phyloP scores from a whole-genome alignment of 2,113 vertebrate species.

The Aptenodytes forsteri region DNA sequence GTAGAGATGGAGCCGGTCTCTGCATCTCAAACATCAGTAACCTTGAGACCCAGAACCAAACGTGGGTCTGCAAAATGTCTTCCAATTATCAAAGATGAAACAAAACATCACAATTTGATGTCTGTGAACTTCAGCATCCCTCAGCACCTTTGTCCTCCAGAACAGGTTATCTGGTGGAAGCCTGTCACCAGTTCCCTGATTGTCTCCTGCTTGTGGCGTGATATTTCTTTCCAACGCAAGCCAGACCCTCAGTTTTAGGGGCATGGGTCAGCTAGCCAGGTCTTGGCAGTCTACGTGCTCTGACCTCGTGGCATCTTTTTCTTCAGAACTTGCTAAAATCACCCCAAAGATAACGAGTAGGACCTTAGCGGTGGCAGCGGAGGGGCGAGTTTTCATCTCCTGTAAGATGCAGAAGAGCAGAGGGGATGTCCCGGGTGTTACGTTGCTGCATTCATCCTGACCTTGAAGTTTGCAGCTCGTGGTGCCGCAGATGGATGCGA shows the following conservation, averaged over 20 bases:
- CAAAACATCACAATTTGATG: not conserved
- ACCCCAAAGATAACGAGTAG: not conserved
- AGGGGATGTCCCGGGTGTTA: not conserved
- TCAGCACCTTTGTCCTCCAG: not conserved
- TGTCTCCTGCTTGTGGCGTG: not conserved
- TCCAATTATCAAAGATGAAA: not conserved
- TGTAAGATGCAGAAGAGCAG: not conserved
- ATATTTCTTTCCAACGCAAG: accelerated
- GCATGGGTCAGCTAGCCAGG: not conserved
- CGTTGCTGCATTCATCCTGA: not conserved
- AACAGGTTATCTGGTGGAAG: not conserved
- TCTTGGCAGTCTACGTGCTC: not conserved
- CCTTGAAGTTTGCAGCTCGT: not conserved
- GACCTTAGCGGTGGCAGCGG: not conserved
- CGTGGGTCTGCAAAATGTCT: not conserved
- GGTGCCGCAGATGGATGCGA: not conserved
- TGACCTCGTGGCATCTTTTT: not conserved
- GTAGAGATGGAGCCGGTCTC: not conserved
- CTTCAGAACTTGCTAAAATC: not conserved
- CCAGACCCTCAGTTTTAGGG: not conserved
- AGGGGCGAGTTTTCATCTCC: not conserved
- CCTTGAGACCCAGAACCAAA: not conserved
- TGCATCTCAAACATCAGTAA: not conserved
- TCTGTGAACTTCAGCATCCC: not conserved
- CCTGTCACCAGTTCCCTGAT: not conserved